Evolutionary conservation across 2,888 invertebrate genomes (phyloP).

Genomic region (Scaptomyza caliginosa): DNA sequence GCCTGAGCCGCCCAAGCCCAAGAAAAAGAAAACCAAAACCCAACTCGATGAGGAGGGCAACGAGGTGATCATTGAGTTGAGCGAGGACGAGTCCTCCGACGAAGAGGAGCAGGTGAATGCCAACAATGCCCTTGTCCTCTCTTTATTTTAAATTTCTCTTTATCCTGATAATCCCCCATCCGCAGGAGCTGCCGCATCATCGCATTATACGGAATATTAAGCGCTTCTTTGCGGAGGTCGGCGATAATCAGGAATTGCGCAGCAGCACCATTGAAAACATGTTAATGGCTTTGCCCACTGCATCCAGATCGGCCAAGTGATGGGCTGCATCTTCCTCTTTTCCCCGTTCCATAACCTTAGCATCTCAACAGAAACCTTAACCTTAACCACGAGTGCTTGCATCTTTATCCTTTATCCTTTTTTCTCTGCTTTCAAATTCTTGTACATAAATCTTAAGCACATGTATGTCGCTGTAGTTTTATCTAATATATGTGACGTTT

Average conservation of each 20-base stretch:
- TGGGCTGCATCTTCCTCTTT: not conserved
- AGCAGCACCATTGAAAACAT: constrained; percentile 83
- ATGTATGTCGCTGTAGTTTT: constrained; percentile 13
- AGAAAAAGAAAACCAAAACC: constrained; percentile 84
- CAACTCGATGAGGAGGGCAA: constrained; percentile 83
- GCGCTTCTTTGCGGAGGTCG: constrained; percentile 83
- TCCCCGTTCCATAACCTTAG: not conserved
- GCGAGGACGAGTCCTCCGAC: constrained; percentile 83
- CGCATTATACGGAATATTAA: constrained; percentile 87
- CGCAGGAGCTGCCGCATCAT: constrained; percentile 86
- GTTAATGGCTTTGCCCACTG: constrained; percentile 82
- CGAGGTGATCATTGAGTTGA: constrained; percentile 83
- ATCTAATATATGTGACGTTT: constrained; percentile 5
- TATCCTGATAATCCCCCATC: not conserved
- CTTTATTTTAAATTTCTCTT: no score
- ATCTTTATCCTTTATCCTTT: not conserved
- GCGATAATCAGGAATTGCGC: constrained; percentile 82
- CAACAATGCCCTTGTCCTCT: constrained; percentile 28
- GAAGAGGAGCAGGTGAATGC: constrained; percentile 80
- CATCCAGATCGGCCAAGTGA: constrained; percentile 74
- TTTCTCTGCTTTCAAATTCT: constrained; percentile 6
- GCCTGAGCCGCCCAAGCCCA: constrained; percentile 84
- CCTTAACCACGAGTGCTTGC: constrained; percentile 23
- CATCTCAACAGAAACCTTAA: constrained; percentile 4
- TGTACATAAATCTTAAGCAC: constrained; percentile 45